Evolutionary conservation across 2,797 vertebrate genomes (phyloP).

Genomic region (Artibeus lituratus): DNA sequence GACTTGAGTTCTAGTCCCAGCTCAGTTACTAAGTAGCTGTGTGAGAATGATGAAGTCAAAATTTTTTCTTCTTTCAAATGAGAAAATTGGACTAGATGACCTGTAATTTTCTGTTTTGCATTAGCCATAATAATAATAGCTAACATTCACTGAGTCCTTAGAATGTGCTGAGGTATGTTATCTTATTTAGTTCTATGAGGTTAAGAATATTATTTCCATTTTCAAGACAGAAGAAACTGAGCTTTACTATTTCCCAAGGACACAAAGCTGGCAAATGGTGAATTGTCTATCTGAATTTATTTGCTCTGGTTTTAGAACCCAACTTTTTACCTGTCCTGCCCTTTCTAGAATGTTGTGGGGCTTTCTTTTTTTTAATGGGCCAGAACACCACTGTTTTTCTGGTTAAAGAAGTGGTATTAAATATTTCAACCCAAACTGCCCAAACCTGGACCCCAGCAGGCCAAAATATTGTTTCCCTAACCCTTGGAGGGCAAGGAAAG

Average conservation of each 20-base stretch:
- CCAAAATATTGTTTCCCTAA: background rate
- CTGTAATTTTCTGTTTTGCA: slow-evolving; percentile 49
- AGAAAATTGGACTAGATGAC: background rate
- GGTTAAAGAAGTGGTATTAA: background rate
- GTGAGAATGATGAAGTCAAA: background rate
- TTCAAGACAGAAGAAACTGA: background rate
- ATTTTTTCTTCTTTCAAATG: slow-evolving; percentile 41
- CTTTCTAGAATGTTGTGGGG: background rate
- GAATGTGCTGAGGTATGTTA: background rate
- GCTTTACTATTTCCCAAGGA: background rate
- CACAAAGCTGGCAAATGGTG: background rate
- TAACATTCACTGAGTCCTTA: background rate
- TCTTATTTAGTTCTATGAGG: background rate
- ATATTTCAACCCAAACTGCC: background rate
- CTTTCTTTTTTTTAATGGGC: background rate
- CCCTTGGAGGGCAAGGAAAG: background rate
- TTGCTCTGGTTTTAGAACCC: background rate
- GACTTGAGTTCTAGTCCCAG: background rate
- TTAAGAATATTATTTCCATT: background rate
- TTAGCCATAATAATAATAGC: background rate
- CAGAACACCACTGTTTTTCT: background rate
- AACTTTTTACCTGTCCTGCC: background rate
- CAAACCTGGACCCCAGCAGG: background rate
- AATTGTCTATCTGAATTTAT: background rate
- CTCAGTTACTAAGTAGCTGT: background rate